A percentile compares a stretch with the other conserved stretches of the same genome.
Evolutionary conservation across 2,888 invertebrate genomes (phyloP).

Genomic region (Cetonia aurata): DNA sequence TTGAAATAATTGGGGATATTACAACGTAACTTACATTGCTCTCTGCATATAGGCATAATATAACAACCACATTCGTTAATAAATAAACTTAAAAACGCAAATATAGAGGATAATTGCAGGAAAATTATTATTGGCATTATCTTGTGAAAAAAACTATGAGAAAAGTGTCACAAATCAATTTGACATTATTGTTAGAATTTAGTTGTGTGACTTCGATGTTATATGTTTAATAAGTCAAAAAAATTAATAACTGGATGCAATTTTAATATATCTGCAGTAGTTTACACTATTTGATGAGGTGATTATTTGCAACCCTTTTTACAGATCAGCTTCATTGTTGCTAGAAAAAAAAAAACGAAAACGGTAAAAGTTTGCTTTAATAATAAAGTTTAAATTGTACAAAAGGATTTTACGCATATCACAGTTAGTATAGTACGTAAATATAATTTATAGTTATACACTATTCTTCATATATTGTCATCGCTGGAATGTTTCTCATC

Average conservation of each 20-base stretch:
- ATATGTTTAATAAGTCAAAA: too few species aligned
- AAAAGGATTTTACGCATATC: slow-evolving; percentile 23
- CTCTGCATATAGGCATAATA: slow-evolving; percentile 42
- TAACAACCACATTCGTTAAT: slow-evolving; percentile 13
- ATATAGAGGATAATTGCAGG: background rate
- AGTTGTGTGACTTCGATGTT: background rate
- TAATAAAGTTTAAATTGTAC: slow-evolving; percentile 25
- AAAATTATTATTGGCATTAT: slow-evolving; percentile 1
- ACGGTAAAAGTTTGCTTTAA: slow-evolving; percentile 18
- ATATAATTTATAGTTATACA: slow-evolving; percentile 26
- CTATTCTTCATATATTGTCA: slow-evolving; percentile 5
- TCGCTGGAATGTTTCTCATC: background rate
- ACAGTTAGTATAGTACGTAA: slow-evolving; percentile 22
- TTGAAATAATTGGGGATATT: slow-evolving; percentile 2
- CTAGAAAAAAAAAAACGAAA: too few species aligned
- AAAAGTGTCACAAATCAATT: slow-evolving; percentile 27
- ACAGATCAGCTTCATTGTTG: background rate
- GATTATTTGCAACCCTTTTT: too few species aligned
- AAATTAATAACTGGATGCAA: too few species aligned
- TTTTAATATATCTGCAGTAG: too few species aligned
- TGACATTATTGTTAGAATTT: slow-evolving; percentile 26
- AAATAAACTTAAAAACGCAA: background rate
- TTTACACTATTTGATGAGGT: too few species aligned
- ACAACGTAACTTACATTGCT: slow-evolving; percentile 33
- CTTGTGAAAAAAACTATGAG: background rate